Percentiles rank a stretch among this genome's conserved stretches.
phyloP scores from a whole-genome alignment of 2,113 vertebrate species.

The Leptocoma aspasia region DNA sequence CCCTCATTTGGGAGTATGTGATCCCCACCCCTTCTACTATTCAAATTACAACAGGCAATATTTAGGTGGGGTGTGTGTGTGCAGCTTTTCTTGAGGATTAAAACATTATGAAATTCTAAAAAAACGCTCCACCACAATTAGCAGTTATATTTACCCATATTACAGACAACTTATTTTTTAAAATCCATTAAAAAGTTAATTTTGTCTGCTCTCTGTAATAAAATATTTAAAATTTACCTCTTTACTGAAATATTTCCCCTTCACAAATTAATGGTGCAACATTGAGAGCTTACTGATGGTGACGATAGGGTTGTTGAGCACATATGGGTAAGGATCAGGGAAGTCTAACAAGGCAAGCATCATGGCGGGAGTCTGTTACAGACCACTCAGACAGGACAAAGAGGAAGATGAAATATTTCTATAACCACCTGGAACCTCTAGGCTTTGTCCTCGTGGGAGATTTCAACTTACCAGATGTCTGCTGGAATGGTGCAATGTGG shows the following conservation, averaged over 20 bases:
- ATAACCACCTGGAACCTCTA: background rate
- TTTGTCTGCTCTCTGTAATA: background rate
- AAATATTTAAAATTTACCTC: background rate
- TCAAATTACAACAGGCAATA: background rate
- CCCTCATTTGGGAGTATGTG: background rate
- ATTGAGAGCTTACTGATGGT: background rate
- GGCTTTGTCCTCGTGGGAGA: no score
- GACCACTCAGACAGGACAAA: background rate
- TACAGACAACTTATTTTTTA: background rate
- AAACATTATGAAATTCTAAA: background rate
- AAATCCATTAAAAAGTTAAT: background rate
- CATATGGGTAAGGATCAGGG: background rate
- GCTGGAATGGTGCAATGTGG: background rate
- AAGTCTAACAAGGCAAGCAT: background rate
- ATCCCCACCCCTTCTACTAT: background rate
- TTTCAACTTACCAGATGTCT: background rate
- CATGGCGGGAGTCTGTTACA: background rate
- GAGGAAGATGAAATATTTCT: background rate
- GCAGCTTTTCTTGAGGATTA: background rate
- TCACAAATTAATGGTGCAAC: background rate
- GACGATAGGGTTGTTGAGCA: rapidly evolving
- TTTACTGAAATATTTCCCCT: background rate
- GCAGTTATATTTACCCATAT: background rate
- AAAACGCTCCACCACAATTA: background rate
- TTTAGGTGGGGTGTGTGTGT: background rate